Evolutionary conservation across 2,888 invertebrate species (phyloP).

Genomic region (Siphlonurus alternatus): DNA sequence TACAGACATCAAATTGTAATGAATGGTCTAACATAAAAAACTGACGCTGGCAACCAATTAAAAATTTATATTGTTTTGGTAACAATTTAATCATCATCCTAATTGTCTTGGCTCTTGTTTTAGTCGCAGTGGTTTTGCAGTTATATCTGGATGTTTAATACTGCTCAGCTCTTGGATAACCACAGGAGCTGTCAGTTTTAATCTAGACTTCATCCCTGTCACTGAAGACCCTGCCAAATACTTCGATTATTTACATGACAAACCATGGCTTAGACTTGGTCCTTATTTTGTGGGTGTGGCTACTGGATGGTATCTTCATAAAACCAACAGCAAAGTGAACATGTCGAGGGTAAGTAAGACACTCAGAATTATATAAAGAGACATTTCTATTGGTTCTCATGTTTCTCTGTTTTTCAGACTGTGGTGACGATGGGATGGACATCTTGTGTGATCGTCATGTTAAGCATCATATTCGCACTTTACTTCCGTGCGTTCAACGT

Average conservation of each 20-base stretch:
- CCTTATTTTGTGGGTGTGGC: conserved; percentile 25
- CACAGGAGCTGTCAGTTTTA: neutral
- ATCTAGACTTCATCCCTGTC: conserved; percentile 5
- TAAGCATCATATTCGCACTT: conserved; percentile 23
- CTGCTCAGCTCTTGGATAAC: neutral
- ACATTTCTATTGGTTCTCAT: neutral
- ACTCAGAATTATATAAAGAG: neutral
- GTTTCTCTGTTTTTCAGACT: conserved; percentile 15
- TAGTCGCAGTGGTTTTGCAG: too few relatives aligned
- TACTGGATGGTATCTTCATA: conserved; percentile 20
- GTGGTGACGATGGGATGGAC: conserved; percentile 20
- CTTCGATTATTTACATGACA: conserved; percentile 22
- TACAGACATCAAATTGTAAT: too few relatives aligned
- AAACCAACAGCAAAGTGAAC: conserved; percentile 11
- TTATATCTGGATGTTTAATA: neutral
- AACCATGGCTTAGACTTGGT: conserved; percentile 26
- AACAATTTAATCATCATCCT: too few relatives aligned
- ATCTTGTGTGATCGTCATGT: conserved; percentile 19
- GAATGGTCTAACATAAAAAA: too few relatives aligned
- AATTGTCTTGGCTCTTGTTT: too few relatives aligned
- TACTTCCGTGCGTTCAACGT: conserved; percentile 21
- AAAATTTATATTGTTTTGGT: too few relatives aligned
- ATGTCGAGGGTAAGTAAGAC: too few relatives aligned
- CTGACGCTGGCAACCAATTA: too few relatives aligned
- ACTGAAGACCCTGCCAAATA: conserved; percentile 21